These are phyloP conservation scores for Strix occidentalis DNA, from an alignment of 2,797 vertebrate genomes.

Conservation along the genomic window DNA sequence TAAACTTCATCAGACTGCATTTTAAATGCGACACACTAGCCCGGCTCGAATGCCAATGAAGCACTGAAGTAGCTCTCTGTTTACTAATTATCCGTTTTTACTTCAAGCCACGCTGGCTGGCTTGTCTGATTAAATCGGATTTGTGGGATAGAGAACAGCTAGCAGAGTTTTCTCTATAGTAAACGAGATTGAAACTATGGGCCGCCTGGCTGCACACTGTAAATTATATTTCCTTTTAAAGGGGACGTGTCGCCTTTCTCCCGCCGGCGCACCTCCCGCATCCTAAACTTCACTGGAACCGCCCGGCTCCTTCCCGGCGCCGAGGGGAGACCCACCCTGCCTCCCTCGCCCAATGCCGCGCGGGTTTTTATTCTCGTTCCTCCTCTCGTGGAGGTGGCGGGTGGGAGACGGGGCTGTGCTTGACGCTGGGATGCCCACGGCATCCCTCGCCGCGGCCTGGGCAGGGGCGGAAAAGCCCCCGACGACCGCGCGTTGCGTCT, in stretches of 20 bases:
- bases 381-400: neutral
- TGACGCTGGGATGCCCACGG: fast-evolving
- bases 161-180: constrained; percentile 88
- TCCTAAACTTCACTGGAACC: neutral
- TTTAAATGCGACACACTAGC: constrained; percentile 99
- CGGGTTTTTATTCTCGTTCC: neutral
- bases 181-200: constrained; percentile 88
- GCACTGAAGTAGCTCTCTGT: constrained; percentile 97
- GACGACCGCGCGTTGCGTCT: fast-evolving
- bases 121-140: constrained; percentile 99
- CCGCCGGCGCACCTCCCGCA: constrained; percentile 56
- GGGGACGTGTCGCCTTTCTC: constrained; percentile 82
- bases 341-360: neutral
- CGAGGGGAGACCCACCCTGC: neutral
- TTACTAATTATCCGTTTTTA: constrained; percentile 99
- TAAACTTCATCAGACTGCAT: constrained; percentile 99
- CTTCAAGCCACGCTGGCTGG: constrained; percentile 94
- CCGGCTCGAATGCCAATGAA: constrained; percentile 99
- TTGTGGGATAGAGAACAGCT: constrained; percentile 91
- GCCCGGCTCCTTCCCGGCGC: neutral
- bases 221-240: constrained; percentile 89
- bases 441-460: neutral
- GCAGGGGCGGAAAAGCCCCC: neutral
- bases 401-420: neutral
- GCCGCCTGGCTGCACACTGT: constrained; percentile 85